Percentiles rank a stretch among this genome's conserved stretches.
Evolutionary conservation across 2,113 vertebrate genomes (phyloP).

Genomic region (Macroglossus sobrinus): DNA sequence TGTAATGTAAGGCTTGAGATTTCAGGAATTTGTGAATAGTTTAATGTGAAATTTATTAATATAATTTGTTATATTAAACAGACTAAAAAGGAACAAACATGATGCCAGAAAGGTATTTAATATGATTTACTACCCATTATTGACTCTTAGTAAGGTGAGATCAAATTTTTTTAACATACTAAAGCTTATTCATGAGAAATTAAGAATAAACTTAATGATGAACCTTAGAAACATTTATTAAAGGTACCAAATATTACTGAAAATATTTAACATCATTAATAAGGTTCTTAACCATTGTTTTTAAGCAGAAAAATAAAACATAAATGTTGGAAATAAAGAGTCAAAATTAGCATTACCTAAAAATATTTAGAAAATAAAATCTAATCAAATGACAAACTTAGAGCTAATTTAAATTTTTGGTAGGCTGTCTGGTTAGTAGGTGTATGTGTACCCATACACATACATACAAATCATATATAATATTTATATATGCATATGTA

Average conservation of each 20-base stretch:
- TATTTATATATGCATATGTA: not conserved
- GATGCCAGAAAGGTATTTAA: not conserved
- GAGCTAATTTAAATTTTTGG: not conserved
- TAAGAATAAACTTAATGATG: slow-evolving; percentile 5
- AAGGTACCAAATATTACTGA: not conserved
- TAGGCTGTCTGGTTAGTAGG: not conserved
- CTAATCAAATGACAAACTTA: not conserved
- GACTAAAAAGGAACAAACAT: not conserved
- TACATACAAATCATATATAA: not conserved
- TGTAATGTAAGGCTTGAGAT: not conserved
- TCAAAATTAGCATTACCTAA: not conserved
- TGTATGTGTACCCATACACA: not conserved
- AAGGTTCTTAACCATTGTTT: not conserved
- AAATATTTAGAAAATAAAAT: slow-evolving; percentile 15
- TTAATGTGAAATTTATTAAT: not conserved
- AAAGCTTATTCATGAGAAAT: not conserved
- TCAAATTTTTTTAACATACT: not conserved
- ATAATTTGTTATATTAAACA: not conserved
- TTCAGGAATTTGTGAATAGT: not conserved
- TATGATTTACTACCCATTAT: not conserved
- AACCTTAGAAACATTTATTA: slow-evolving; percentile 11
- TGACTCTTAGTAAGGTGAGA: not conserved
- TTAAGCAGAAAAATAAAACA: not conserved
- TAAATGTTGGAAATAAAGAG: slow-evolving; percentile 8
- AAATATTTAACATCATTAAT: slow-evolving; percentile 10